Evolutionary conservation across 2,888 invertebrate species (phyloP).

Genomic region (Meandrusa payeni): DNA sequence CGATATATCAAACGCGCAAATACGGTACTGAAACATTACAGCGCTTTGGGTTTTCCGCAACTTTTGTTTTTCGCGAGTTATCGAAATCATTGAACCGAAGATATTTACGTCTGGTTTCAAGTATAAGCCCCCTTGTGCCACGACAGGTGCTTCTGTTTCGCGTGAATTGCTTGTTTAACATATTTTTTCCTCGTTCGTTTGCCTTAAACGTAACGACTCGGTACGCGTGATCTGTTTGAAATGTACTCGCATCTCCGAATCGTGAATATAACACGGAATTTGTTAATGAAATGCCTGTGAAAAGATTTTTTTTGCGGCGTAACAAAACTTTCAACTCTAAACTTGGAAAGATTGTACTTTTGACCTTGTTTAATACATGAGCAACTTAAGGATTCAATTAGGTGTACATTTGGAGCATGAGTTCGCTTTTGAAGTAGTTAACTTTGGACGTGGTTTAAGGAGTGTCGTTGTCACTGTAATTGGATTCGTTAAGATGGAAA

Average conservation of each 20-base stretch:
- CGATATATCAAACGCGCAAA: conserved; percentile 6
- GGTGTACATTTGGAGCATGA: neutral
- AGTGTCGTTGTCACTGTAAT: conserved; percentile 1
- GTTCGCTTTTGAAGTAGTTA: neutral
- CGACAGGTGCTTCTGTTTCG: conserved; percentile 63
- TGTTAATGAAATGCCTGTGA: neutral
- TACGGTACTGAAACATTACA: conserved; percentile 10
- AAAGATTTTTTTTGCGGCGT: neutral
- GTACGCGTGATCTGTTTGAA: conserved; percentile 49
- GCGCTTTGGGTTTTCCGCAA: conserved; percentile 22
- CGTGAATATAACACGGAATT: neutral
- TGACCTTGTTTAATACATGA: neutral
- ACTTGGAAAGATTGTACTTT: neutral
- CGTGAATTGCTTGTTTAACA: conserved; percentile 74
- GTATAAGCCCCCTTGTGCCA: conserved; percentile 41
- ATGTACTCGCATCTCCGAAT: conserved; percentile 25
- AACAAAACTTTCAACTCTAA: neutral
- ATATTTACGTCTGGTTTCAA: conserved; percentile 36
- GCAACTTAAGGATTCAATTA: neutral
- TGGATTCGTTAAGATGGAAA: neutral
- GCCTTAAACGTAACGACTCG: conserved; percentile 62
- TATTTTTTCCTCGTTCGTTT: conserved; percentile 67
- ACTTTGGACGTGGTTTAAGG: neutral
- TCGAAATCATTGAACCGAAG: conserved; percentile 21
- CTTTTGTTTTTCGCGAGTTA: conserved; percentile 25